These are phyloP conservation scores for Neodiprion lecontei DNA, from an alignment of 1,140 invertebrate genomes.

Conservation along the genomic window DNA sequence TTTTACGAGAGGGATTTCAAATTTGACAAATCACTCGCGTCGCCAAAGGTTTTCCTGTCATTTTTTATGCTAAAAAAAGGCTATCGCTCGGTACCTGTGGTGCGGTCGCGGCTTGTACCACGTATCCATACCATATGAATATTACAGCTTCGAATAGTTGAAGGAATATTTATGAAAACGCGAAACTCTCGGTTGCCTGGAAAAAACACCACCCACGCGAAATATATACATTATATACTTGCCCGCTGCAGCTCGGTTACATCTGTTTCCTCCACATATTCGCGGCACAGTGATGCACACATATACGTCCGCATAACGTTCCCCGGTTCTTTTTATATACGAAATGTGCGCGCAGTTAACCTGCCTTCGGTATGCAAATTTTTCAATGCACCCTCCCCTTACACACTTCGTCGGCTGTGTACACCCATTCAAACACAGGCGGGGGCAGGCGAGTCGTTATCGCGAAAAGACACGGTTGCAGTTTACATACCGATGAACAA, in stretches of 20 bases:
- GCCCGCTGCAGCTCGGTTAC: background rate
- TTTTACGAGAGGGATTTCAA: background rate
- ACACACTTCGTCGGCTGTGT: background rate
- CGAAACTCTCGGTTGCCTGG: background rate
- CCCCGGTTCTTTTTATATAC: too few species aligned
- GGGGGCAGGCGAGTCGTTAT: too few species aligned
- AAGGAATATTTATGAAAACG: constrained; percentile 5
- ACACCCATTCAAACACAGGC: too few species aligned
- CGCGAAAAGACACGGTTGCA: too few species aligned
- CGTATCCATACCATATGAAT: background rate
- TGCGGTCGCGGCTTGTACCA: too few species aligned
- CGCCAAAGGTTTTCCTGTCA: background rate
- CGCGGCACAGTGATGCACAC: background rate
- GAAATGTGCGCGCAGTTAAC: background rate
- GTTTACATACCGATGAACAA: too few species aligned
- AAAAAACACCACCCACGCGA: background rate
- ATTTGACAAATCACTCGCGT: background rate
- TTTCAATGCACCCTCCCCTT: background rate
- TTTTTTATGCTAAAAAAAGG: too few species aligned
- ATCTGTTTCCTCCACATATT: constrained; percentile 1
- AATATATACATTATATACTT: background rate
- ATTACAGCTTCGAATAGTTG: background rate
- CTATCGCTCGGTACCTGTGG: too few species aligned
- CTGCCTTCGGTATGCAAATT: constrained; percentile 1
- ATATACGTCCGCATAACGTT: background rate